Conservation (phyloP, 2,797 vertebrate species). For the Urosaurus nigricauda region DNA sequence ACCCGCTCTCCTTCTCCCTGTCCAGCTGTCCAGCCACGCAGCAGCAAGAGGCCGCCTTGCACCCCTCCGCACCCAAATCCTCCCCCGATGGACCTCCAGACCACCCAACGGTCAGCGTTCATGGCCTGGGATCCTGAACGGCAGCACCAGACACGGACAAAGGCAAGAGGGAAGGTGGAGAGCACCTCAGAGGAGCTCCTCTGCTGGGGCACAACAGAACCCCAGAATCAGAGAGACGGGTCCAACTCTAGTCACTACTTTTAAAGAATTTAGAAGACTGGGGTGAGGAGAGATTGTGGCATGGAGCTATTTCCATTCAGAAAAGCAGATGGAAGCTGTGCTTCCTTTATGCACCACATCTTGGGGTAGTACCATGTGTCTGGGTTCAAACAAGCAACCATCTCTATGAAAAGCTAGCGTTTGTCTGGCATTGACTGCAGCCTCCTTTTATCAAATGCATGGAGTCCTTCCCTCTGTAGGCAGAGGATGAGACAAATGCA, state of each 20-base stretch:
- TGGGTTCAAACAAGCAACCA: no score
- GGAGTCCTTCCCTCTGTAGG: no score
- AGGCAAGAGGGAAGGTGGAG: slow-evolving; percentile 1
- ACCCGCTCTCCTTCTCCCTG: neutral
- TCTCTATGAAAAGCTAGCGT: no score
- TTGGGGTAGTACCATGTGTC: neutral
- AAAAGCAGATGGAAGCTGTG: neutral
- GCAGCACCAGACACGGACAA: slow-evolving; percentile 24
- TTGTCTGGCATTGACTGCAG: no score
- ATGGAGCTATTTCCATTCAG: neutral
- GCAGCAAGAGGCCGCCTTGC: slow-evolving; percentile 50
- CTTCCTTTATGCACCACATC: neutral
- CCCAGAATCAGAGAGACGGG: no score
- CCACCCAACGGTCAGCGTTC: slow-evolving; percentile 44
- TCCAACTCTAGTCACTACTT: neutral
- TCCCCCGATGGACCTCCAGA: slow-evolving; percentile 34
- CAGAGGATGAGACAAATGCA: no score
- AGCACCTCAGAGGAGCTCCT: neutral
- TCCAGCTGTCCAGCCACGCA: slow-evolving; percentile 23
- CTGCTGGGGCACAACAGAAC: neutral
- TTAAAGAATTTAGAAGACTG: neutral
- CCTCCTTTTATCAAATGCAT: no score
- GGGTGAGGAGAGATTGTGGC: neutral
- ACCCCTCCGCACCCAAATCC: slow-evolving; percentile 30
- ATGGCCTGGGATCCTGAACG: neutral